A percentile compares a stretch with the other conserved stretches of the same genome.
Evolutionary conservation across 2,797 vertebrate species (phyloP).

Genomic region (Pogoniulus pusillus): DNA sequence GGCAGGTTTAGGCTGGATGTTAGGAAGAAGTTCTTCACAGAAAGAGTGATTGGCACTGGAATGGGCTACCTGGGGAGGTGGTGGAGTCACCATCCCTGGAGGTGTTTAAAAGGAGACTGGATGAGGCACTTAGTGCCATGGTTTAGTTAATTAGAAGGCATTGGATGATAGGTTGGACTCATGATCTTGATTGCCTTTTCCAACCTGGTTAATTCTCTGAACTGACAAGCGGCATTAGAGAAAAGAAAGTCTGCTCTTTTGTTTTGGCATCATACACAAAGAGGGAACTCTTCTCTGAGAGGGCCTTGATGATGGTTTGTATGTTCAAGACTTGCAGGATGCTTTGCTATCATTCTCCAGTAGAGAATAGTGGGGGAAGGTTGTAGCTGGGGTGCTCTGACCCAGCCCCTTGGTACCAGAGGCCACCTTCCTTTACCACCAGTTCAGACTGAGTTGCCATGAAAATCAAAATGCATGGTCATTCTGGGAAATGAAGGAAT

Average conservation of each 20-base stretch:
- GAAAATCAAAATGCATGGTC: neutral
- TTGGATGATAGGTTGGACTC: too few species aligned
- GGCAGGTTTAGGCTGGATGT: too few species aligned
- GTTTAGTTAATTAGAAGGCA: too few species aligned
- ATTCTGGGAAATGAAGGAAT: neutral
- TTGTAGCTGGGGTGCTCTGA: neutral
- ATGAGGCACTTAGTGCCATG: too few species aligned
- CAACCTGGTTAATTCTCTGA: neutral
- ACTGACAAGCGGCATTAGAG: neutral
- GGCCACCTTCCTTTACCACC: neutral
- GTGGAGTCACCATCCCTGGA: too few species aligned
- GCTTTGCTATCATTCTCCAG: neutral
- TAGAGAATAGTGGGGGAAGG: neutral
- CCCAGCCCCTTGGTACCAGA: rapidly evolving
- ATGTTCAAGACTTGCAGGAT: neutral
- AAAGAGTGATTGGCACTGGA: too few species aligned
- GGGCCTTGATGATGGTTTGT: neutral
- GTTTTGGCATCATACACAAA: neutral
- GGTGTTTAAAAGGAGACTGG: too few species aligned
- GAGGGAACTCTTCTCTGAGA: rapidly evolving
- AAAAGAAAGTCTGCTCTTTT: neutral
- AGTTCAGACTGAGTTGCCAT: neutral
- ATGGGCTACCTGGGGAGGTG: too few species aligned
- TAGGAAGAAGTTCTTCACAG: too few species aligned
- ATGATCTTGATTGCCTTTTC: too few species aligned